These are phyloP conservation scores for Platygyra sinensis DNA, from an alignment of 64 coral and sea anemone genomes.

Conservation along the genomic window DNA sequence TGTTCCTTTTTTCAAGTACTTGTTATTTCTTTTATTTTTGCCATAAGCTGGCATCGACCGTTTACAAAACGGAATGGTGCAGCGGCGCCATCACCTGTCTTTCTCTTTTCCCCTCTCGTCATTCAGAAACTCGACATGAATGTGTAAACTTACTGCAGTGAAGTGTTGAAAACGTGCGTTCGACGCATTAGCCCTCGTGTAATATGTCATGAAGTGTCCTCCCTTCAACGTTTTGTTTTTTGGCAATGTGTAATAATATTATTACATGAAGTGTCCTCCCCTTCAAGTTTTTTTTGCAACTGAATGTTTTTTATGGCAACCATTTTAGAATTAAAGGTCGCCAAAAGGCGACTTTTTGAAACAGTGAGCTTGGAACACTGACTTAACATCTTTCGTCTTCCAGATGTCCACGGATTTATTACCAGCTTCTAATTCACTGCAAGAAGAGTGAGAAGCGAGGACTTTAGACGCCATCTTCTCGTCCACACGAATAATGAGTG, in stretches of 20 bases:
- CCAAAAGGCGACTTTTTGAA: too few relatives aligned
- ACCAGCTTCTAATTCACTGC: conserved; percentile 8
- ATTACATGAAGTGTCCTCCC: too few relatives aligned
- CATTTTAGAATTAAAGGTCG: too few relatives aligned
- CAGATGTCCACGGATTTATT: background rate
- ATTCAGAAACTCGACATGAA: too few relatives aligned
- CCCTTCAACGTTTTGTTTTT: background rate
- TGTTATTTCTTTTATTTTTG: conserved; percentile 24
- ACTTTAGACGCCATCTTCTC: background rate
- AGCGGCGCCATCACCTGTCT: too few relatives aligned
- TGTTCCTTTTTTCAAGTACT: background rate
- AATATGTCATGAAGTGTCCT: too few relatives aligned
- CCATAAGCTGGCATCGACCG: conserved; percentile 7
- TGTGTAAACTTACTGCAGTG: too few relatives aligned
- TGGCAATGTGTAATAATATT: background rate
- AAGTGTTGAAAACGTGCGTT: too few relatives aligned
- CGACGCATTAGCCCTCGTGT: background rate
- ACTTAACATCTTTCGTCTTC: conserved; percentile 28
- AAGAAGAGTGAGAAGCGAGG: background rate
- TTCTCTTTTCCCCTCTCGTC: conserved; percentile 11
- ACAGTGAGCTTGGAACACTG: too few relatives aligned
- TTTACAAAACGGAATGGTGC: too few relatives aligned
- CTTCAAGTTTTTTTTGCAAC: too few relatives aligned
- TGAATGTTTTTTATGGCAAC: too few relatives aligned
- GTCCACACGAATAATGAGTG: background rate